phyloP scores from a whole-genome alignment of 30 jellyfish, hydroid and myxozoan genomes.

The Aurelia coerulea region DNA sequence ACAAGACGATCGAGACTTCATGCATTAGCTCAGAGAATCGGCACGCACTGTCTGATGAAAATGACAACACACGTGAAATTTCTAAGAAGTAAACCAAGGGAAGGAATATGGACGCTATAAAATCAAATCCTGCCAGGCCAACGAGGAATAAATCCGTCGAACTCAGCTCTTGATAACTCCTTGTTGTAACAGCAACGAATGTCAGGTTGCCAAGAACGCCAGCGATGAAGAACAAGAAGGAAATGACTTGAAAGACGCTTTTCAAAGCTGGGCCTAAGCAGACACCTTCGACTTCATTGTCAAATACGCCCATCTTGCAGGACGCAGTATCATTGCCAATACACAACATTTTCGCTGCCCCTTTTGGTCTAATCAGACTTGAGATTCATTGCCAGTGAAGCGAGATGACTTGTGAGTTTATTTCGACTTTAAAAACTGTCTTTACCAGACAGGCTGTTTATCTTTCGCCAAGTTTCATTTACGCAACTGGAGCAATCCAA shows the following conservation, averaged over 20 bases:
- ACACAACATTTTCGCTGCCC: too few relatives aligned
- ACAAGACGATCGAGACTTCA: slow-evolving; percentile 21
- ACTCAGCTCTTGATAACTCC: slow-evolving; percentile 55
- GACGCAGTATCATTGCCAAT: too few relatives aligned
- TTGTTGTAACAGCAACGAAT: slow-evolving; percentile 37
- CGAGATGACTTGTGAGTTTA: too few relatives aligned
- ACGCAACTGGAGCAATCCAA: too few relatives aligned
- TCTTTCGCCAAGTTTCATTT: too few relatives aligned
- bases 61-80: slow-evolving; percentile 1
- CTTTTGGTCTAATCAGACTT: too few relatives aligned
- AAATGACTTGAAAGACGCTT: slow-evolving; percentile 13
- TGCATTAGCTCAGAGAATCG: slow-evolving; percentile 27
- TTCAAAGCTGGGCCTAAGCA: slow-evolving; percentile 41
- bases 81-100: slow-evolving; percentile 48
- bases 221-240: slow-evolving; percentile 43
- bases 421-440: too few relatives aligned
- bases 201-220: slow-evolving; percentile 46
- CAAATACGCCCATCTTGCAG: slow-evolving; percentile 28
- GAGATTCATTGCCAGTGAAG: too few relatives aligned
- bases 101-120: slow-evolving; percentile 53
- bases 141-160: slow-evolving; percentile 35
- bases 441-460: too few relatives aligned
- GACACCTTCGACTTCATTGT: not conserved
- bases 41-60: slow-evolving; percentile 35
- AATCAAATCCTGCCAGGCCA: slow-evolving; percentile 57